Conservation (phyloP, 2,797 vertebrate genomes). For the Peromyscus nudipes region DNA sequence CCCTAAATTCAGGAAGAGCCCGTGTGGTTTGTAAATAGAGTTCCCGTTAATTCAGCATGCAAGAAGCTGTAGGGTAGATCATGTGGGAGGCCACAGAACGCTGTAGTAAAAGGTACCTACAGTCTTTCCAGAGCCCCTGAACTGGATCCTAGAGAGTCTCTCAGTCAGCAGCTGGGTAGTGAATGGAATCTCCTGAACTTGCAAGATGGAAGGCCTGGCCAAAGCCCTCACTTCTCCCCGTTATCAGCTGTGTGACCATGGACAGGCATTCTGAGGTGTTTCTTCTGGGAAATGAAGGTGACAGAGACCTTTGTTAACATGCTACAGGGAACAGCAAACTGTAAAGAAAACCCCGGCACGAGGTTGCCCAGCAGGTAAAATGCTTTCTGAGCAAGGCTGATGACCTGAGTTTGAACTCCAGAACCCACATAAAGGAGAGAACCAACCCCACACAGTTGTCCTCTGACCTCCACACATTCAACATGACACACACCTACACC, state of each 20-base stretch:
- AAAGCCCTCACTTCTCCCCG: neutral
- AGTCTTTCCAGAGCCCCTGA: neutral
- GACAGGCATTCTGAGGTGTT: slow-evolving; percentile 12
- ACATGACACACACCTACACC: too few species aligned
- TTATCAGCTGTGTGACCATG: neutral
- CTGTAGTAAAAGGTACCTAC: neutral
- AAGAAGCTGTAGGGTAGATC: neutral
- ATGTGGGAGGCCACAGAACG: neutral
- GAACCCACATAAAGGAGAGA: neutral
- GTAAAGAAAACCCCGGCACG: neutral
- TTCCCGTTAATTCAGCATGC: neutral
- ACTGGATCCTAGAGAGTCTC: neutral
- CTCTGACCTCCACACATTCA: neutral
- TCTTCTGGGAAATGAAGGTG: slow-evolving; percentile 39
- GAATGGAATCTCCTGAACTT: neutral
- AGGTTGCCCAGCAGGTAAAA: neutral
- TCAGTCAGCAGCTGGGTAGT: neutral
- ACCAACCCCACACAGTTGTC: neutral
- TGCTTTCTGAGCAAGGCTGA: neutral
- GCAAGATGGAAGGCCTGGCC: neutral
- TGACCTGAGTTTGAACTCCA: neutral
- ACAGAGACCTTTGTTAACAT: neutral
- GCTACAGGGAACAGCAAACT: neutral
- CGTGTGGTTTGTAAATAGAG: neutral
- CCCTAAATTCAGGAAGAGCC: slow-evolving; percentile 15